Percentiles rank a stretch among this genome's conserved stretches.
Evolutionary conservation across 2,113 vertebrate genomes (phyloP).

Genomic region (Chionis minor): DNA sequence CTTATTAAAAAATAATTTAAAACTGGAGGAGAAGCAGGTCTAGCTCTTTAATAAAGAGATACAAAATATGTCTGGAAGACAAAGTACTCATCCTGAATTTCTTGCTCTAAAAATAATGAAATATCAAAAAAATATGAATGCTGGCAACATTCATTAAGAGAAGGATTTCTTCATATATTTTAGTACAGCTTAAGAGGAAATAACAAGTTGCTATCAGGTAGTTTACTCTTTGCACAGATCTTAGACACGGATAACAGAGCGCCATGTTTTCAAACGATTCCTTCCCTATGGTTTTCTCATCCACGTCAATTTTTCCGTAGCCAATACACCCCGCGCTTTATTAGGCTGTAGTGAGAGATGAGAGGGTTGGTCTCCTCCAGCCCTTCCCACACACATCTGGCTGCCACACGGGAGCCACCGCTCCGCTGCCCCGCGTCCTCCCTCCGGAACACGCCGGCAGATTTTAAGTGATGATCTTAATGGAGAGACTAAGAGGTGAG

Average conservation of each 20-base stretch:
- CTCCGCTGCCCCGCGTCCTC: background rate
- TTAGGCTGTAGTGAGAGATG: accelerated
- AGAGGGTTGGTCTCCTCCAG: background rate
- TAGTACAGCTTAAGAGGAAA: background rate
- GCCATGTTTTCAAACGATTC: background rate
- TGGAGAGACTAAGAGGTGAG: background rate
- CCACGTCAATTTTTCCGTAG: background rate
- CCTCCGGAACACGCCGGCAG: background rate
- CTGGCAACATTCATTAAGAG: background rate
- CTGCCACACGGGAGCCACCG: background rate
- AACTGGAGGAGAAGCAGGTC: background rate
- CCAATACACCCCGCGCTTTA: background rate
- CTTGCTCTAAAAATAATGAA: background rate
- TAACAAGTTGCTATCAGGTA: background rate
- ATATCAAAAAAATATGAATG: accelerated
- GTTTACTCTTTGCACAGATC: background rate
- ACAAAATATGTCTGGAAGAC: background rate
- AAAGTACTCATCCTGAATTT: background rate
- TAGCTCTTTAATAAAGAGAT: background rate
- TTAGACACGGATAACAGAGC: background rate
- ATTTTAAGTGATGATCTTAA: background rate
- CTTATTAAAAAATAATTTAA: background rate
- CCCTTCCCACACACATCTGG: background rate
- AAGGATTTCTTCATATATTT: background rate
- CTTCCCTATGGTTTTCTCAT: background rate